Evolutionary conservation across 2,797 vertebrate genomes (phyloP).

Genomic region (Myotis planiceps): DNA sequence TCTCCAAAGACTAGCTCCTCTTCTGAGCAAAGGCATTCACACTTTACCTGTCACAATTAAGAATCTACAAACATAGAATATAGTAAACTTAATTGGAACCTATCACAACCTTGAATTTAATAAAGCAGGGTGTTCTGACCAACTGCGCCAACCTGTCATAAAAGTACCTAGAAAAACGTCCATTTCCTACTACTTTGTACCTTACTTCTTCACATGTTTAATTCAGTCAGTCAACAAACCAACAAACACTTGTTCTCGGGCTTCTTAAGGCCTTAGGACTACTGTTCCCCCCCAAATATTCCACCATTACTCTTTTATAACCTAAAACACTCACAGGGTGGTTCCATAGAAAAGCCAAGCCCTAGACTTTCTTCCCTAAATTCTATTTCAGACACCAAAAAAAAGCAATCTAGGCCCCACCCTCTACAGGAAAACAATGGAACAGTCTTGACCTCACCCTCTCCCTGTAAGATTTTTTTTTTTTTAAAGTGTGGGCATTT

Average conservation of each 20-base stretch:
- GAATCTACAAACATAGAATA: not conserved
- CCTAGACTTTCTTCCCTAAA: constrained; percentile 22
- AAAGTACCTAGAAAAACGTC: constrained; percentile 36
- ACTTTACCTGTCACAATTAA: constrained; percentile 11
- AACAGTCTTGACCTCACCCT: not conserved
- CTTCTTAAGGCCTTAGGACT: not conserved
- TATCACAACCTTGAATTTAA: constrained; percentile 5
- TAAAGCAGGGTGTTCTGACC: not conserved
- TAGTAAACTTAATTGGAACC: not conserved
- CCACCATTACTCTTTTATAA: constrained; percentile 27
- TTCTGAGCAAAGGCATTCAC: not conserved
- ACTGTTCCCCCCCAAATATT: not conserved
- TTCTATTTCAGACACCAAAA: constrained; percentile 48
- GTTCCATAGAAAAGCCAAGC: constrained; percentile 42
- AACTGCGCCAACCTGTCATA: not conserved
- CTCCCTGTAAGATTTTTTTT: not conserved
- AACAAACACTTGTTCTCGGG: not conserved
- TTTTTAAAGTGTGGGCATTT: not conserved
- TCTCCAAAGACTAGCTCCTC: not conserved
- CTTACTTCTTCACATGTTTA: constrained; percentile 13
- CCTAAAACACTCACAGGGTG: not conserved
- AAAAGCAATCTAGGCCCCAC: constrained; percentile 10
- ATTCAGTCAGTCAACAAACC: constrained; percentile 25
- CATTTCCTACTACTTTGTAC: not conserved
- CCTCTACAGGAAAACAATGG: constrained; percentile 38